Evolutionary conservation across 2,113 vertebrate genomes (phyloP).

Genomic region (Crotalus helleri): DNA sequence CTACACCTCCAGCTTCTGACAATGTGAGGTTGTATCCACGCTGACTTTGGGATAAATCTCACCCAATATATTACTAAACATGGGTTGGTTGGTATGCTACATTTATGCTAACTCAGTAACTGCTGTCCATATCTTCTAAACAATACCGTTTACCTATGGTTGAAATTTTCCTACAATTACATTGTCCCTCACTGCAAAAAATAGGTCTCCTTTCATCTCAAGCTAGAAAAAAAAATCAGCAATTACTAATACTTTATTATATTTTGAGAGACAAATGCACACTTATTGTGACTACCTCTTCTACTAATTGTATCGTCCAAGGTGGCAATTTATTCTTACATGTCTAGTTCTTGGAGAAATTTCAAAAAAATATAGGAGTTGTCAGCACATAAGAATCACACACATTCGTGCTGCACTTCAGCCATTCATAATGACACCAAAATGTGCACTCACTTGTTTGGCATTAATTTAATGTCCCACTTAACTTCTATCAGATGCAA

Average conservation of each 20-base stretch:
- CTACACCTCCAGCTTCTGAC: neutral
- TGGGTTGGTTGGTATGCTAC: too few relatives aligned
- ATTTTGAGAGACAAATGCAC: conserved; percentile 49
- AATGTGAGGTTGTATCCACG: neutral
- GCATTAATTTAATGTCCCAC: conserved; percentile 66
- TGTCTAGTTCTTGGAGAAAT: conserved; percentile 45
- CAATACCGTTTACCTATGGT: neutral
- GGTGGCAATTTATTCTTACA: conserved; percentile 58
- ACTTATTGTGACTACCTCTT: conserved; percentile 61
- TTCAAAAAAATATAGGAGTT: conserved; percentile 56
- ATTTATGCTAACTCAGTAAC: neutral
- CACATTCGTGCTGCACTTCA: conserved; percentile 50
- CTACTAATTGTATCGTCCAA: conserved; percentile 60
- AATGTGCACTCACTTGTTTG: conserved; percentile 63
- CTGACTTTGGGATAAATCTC: neutral
- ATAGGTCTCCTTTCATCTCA: neutral
- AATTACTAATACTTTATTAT: conserved; percentile 27
- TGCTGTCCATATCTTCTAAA: neutral
- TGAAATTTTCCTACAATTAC: conserved; percentile 1
- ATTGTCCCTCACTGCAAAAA: neutral
- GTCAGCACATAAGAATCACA: conserved; percentile 52
- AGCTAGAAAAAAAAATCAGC: conserved; percentile 27
- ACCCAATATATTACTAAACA: neutral
- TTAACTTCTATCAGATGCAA: conserved; percentile 61
- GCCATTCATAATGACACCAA: conserved; percentile 56